Evolutionary conservation across 2,113 vertebrate species (phyloP).

Genomic region (Callopanchax toddi): DNA sequence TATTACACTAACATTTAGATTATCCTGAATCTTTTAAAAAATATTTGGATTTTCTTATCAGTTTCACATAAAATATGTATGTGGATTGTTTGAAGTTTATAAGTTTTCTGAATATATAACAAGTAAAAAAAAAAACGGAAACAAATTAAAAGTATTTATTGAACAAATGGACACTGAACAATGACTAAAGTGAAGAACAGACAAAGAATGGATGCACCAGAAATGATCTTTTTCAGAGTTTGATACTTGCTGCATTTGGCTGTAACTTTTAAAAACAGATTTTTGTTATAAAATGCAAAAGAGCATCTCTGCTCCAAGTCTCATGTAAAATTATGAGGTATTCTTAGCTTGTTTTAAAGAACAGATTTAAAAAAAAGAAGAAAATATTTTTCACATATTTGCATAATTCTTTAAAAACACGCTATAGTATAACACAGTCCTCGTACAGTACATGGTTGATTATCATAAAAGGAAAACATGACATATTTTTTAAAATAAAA

Average conservation of each 20-base stretch:
- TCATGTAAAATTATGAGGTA: conserved; percentile 78
- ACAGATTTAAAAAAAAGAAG: conserved; percentile 63
- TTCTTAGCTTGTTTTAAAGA: conserved; percentile 75
- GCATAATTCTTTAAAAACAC: conserved; percentile 73
- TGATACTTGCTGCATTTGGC: conserved; percentile 53
- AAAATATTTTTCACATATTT: conserved; percentile 76
- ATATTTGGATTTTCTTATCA: too few species aligned
- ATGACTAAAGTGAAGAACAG: conserved; percentile 60
- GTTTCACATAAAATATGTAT: too few species aligned
- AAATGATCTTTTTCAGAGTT: conserved; percentile 54
- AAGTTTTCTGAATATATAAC: too few species aligned
- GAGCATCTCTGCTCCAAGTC: conserved; percentile 51
- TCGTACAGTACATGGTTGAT: conserved; percentile 80
- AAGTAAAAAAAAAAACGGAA: conserved; percentile 34
- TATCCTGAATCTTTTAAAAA: too few species aligned
- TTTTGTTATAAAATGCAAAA: conserved; percentile 49
- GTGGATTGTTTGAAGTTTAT: too few species aligned
- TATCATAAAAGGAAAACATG: conserved; percentile 73
- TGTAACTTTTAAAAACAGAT: conserved; percentile 56
- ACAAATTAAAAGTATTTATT: conserved; percentile 77
- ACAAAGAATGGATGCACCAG: conserved; percentile 50
- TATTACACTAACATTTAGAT: too few species aligned
- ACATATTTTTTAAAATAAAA: conserved; percentile 50
- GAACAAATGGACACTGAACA: conserved; percentile 75
- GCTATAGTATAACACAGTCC: conserved; percentile 74